phyloP scores from a whole-genome alignment of 2,888 invertebrate species.

The Ochropleura leucogaster region DNA sequence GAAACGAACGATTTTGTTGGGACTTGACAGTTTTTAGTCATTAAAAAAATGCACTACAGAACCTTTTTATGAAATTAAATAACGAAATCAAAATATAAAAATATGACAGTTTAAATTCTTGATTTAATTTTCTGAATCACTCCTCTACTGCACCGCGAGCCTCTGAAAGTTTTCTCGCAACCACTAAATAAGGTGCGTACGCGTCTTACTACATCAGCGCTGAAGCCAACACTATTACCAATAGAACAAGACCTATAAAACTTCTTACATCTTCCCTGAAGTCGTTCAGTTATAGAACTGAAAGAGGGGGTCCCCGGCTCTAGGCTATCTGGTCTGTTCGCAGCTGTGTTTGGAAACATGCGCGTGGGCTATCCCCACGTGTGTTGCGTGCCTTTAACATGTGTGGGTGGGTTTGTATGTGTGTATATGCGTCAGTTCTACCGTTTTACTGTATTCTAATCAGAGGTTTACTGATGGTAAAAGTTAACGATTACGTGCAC shows the following conservation, averaged over 20 bases:
- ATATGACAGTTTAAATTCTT: neutral
- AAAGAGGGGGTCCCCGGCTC: constrained; percentile 43
- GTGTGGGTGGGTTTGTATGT: constrained; percentile 65
- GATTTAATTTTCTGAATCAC: constrained; percentile 24
- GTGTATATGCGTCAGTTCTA: constrained; percentile 46
- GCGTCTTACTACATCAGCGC: constrained; percentile 68
- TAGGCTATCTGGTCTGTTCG: constrained; percentile 46
- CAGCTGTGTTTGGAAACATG: constrained; percentile 63
- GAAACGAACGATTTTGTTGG: neutral
- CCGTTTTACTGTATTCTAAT: constrained; percentile 48
- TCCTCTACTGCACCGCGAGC: constrained; percentile 70
- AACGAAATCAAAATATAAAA: neutral
- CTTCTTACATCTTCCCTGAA: neutral
- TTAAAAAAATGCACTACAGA: neutral
- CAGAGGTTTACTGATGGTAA: constrained; percentile 25
- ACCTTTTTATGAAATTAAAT: neutral
- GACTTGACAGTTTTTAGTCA: neutral
- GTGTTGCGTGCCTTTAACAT: constrained; percentile 53
- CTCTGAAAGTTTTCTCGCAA: constrained; percentile 68
- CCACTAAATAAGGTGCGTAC: constrained; percentile 80
- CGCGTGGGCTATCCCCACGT: constrained; percentile 71
- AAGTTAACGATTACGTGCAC: neutral
- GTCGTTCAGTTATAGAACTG: constrained; percentile 17
- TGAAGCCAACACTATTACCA: constrained; percentile 69
- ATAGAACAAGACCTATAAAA: constrained; percentile 53